These are phyloP conservation scores for Acrobasis suavella DNA, from an alignment of 2,888 invertebrate species.

Conservation along the genomic window DNA sequence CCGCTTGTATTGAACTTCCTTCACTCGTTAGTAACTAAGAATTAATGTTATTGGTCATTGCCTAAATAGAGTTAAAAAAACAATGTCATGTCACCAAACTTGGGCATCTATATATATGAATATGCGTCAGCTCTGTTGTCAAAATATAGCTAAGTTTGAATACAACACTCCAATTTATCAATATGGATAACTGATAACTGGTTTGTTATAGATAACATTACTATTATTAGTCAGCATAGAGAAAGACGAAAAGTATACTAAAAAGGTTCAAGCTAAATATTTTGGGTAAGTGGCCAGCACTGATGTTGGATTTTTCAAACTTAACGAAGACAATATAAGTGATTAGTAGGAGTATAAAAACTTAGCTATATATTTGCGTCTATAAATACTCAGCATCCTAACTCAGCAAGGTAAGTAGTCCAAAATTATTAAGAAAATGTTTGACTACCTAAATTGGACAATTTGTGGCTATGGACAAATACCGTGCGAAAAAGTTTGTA, in stretches of 20 bases:
- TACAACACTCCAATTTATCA: slow-evolving; percentile 29
- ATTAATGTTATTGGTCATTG: slow-evolving; percentile 21
- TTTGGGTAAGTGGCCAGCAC: no score
- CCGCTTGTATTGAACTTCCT: slow-evolving; percentile 26
- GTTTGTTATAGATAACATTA: slow-evolving; percentile 22
- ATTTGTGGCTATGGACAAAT: no score
- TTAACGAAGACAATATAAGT: no score
- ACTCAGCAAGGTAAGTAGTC: no score
- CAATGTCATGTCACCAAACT: neutral
- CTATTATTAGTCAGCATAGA: neutral
- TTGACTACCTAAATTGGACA: no score
- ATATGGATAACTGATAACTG: slow-evolving; percentile 21
- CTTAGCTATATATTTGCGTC: no score
- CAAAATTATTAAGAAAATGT: no score
- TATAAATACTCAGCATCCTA: no score
- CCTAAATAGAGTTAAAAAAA: slow-evolving; percentile 13
- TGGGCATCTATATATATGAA: neutral
- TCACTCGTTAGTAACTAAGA: slow-evolving; percentile 13
- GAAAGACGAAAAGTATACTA: neutral
- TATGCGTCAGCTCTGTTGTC: slow-evolving; percentile 21
- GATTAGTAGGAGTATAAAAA: no score
- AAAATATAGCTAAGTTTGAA: slow-evolving; percentile 24
- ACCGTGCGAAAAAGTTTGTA: no score
- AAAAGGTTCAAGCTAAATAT: neutral
- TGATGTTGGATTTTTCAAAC: no score